Conservation (phyloP, 1,140 invertebrate species). For the Brachionus rubens region DNA sequence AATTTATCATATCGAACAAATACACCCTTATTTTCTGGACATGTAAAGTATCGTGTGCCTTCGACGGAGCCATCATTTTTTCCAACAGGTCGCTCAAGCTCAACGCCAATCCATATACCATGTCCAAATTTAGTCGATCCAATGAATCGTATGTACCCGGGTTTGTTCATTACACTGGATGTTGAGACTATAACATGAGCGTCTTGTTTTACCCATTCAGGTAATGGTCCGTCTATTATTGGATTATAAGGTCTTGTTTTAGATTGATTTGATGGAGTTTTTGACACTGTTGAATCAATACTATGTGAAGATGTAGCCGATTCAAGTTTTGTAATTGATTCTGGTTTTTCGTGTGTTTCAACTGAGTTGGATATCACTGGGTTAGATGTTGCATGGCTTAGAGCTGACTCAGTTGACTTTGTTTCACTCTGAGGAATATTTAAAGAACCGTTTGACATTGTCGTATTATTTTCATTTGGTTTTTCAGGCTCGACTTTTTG, state of each 20-base stretch:
- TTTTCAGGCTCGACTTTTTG: neutral
- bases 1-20: constrained; percentile 70
- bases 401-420: neutral
- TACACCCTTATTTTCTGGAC: constrained; percentile 83
- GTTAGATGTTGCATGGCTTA: neutral
- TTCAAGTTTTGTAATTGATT: too few relatives aligned
- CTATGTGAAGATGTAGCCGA: neutral
- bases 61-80: constrained; percentile 63
- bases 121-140: constrained; percentile 13
- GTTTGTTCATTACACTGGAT: neutral
- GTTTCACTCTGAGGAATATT: neutral
- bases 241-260: neutral
- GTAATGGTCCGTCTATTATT: neutral
- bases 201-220: constrained; percentile 10
- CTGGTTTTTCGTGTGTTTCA: too few relatives aligned
- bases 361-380: neutral
- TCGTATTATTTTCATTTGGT: neutral
- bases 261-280: neutral
- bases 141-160: constrained; percentile 24
- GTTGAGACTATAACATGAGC: constrained; percentile 39
- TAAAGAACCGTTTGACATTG: neutral
- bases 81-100: constrained; percentile 62
- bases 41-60: constrained; percentile 68
- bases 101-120: constrained; percentile 66
- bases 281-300: constrained; percentile 1